Evolutionary conservation across 2,797 vertebrate species (phyloP), one percentile per base, ranked within the genome.

Genomic region (Typhlichthys subterraneus): DNA sequence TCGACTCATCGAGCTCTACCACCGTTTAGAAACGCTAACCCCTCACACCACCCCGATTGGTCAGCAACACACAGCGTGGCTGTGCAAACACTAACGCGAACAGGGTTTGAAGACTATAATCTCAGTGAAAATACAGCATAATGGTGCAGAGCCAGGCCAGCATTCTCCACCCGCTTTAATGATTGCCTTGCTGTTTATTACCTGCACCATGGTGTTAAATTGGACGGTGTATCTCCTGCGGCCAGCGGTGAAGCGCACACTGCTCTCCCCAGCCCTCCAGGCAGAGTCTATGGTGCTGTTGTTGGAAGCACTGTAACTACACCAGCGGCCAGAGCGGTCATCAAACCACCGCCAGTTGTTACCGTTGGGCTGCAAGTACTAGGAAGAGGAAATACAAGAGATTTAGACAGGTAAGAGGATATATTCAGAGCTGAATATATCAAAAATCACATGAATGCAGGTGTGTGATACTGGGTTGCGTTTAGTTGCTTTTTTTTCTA

Each of bases 261-360:
- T 98, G 70, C 94, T 97, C 78, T 98, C 97, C 5, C 96, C 97
- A 0, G 94, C 94, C 31, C 95, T 92, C 97, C 97, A 98, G 0
- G 97, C 96, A 0, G 96, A 93, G 81, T 98, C 97, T 50, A 98
- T 98, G 59, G 97, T 98, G 73, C 96, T 96, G 84, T 98, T 98
- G 88, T 98, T 98, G 75, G 96, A 97, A 62, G 96, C 96, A 52
- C 96, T 98, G 79, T 98, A 98, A 86, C 96, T 98, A 89, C 97
- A 98, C 97, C 97, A 98, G 64, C 97, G 95, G 4, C 97, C 97
- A 0, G 96, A 98, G 45, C 96, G 94, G 83, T 98, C 97, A 81
- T 98, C 97, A 86, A 98, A 98, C 97, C 97, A 98, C 58, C 97
- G 93, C 97, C 97, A 98, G 78, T 98, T 98, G 86, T 98, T 98